These are phyloP conservation scores for Myopa testacea DNA, from an alignment of 2,888 invertebrate species.

Conservation along the genomic window DNA sequence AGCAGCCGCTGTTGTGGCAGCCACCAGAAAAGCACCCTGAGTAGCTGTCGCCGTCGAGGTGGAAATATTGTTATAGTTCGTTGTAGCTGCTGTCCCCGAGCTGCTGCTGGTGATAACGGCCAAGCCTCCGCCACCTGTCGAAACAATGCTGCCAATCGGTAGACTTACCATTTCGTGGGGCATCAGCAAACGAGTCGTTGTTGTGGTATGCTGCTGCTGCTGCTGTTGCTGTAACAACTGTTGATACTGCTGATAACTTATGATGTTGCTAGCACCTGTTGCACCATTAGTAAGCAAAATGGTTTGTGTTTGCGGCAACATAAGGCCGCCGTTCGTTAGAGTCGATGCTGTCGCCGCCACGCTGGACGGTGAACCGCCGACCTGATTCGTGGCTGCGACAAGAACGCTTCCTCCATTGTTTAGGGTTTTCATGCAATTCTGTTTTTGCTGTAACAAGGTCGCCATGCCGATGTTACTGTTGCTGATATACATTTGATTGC, in stretches of 20 bases:
- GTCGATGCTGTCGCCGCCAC: conserved; percentile 43
- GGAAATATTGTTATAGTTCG: conserved; percentile 29
- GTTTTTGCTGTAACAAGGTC: conserved; percentile 80
- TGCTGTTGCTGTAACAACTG: conserved; percentile 52
- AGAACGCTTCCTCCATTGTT: conserved; percentile 71
- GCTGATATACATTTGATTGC: conserved; percentile 57
- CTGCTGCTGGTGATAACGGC: conserved; percentile 46
- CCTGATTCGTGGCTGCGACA: conserved; percentile 45
- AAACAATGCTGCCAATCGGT: conserved; percentile 60
- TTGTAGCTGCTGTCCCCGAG: conserved; percentile 36
- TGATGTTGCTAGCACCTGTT: conserved; percentile 45
- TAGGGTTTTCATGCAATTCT: conserved; percentile 83
- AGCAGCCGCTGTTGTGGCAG: conserved; percentile 44
- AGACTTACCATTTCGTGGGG: conserved; percentile 67
- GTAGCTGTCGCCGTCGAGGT: conserved; percentile 31
- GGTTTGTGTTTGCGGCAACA: conserved; percentile 49
- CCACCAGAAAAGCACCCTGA: conserved; percentile 53
- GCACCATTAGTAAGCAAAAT: conserved; percentile 50
- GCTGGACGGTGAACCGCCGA: conserved; percentile 41
- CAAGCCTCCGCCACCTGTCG: conserved; percentile 56
- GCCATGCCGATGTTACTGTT: conserved; percentile 73
- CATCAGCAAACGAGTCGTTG: conserved; percentile 55
- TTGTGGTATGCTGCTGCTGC: conserved; percentile 42
- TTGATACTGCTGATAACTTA: conserved; percentile 50
- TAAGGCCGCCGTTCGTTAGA: conserved; percentile 42